Evolutionary conservation across 2,113 vertebrate genomes (phyloP).

Genomic region (Coturnix japonica): DNA sequence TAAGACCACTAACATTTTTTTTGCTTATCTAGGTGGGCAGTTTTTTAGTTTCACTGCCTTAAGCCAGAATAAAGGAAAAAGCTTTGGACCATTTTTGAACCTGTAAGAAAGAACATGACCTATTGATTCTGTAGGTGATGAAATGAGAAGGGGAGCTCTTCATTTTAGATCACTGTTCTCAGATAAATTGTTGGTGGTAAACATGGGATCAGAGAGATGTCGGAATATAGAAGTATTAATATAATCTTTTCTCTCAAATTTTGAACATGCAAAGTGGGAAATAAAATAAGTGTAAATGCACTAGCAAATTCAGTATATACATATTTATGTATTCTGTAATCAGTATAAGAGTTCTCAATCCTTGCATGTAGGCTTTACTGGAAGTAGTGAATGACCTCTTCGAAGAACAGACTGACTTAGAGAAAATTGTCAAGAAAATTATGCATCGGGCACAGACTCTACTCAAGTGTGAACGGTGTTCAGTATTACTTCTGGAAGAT

Average conservation of each 20-base stretch:
- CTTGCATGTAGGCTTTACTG: conserved; percentile 86
- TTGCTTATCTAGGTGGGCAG: background rate
- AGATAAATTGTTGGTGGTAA: background rate
- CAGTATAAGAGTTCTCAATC: conserved; percentile 23
- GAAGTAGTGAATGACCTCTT: conserved; percentile 99
- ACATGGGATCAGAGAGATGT: background rate
- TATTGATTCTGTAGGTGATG: background rate
- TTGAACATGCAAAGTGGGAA: background rate
- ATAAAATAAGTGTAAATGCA: background rate
- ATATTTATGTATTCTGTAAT: conserved; percentile 15
- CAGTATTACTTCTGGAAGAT: conserved; percentile 95
- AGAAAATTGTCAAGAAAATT: conserved; percentile 99
- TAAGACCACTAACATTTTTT: background rate
- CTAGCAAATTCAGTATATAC: background rate
- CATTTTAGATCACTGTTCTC: background rate
- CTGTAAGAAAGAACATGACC: background rate
- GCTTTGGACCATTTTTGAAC: background rate
- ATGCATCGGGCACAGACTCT: conserved; percentile 98
- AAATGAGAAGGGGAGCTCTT: background rate
- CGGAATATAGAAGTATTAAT: background rate
- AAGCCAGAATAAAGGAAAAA: background rate
- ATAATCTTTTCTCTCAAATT: background rate
- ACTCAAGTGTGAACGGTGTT: conserved; percentile 96
- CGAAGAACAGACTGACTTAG: conserved; percentile 98
- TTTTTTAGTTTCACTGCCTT: background rate